Evolutionary conservation across 2,113 vertebrate genomes (phyloP), one percentile per base, ranked within the genome.

Genomic region (Tapirus terrestris): DNA sequence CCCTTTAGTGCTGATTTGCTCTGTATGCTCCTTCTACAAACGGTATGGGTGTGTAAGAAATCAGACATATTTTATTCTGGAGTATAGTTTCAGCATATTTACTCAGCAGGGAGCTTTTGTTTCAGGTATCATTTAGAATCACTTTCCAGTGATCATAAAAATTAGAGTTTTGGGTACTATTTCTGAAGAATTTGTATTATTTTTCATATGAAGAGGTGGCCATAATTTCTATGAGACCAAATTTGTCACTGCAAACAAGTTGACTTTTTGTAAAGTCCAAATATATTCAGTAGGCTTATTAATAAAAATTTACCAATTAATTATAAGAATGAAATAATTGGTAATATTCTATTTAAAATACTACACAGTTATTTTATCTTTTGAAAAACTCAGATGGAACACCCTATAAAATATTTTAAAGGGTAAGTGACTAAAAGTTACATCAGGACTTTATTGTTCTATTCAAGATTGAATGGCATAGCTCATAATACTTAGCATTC

Each of bases 81-180:
- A 65, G 79, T 82, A 43, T 17, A 20, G 9, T 56, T 80, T 82
- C 23, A 72, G 4, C 63, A 76, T 77, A 79, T 97, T 95, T 91
- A 83, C 25, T 81, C 67, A 93, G n/a, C 61, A 60, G 82, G 77
- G 51, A 18, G 4, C 6, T 87, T 97, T 90, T 76, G n/a, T 92
- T 95, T 96, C 72, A 87, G 20, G 36, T 95, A 25, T 89, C n/a
- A 51, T 84, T 94, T 72, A 92, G 61, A 96, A 61, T 72, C 8
- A 80, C 36, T 91, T 89, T 88, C 17, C 17, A 43, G 29, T 48
- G 53, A 95, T 72, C 13, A 80, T 56, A 94, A 73, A 95, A 94
- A 70, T 82, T 88, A 75, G 13, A 91, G 8, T 77, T 92, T 95
- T 9, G 29, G 5, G 23, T 67, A 51, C 18, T 72, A 79, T 83